Evolutionary conservation across 1,140 invertebrate species (phyloP).

Genomic region (Megalopta genalis): DNA sequence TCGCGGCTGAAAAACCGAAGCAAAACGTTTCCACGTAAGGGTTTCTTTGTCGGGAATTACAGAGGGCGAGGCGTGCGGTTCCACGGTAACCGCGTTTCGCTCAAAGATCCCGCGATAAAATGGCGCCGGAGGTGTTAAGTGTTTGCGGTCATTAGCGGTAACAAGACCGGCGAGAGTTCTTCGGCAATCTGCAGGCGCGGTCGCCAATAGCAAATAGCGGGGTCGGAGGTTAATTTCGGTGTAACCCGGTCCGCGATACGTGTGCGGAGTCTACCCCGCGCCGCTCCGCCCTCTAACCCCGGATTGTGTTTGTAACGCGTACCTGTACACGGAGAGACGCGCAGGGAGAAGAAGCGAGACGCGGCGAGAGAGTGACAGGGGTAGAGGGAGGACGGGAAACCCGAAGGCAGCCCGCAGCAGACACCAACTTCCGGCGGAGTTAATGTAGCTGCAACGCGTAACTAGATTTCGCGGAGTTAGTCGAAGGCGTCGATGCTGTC

Average conservation of each 20-base stretch:
- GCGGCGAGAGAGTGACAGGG: too few species aligned
- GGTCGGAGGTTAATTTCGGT: constrained; percentile 43
- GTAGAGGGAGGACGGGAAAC: too few species aligned
- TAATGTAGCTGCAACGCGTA: constrained; percentile 62
- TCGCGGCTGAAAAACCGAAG: background rate
- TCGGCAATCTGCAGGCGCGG: background rate
- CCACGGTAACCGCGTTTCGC: too few species aligned
- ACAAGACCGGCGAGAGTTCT: constrained; percentile 14
- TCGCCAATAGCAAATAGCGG: constrained; percentile 32
- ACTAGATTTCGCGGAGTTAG: constrained; percentile 61
- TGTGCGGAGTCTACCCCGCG: too few species aligned
- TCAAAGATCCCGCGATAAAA: too few species aligned
- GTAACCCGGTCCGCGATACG: constrained; percentile 13
- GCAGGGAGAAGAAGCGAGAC: too few species aligned
- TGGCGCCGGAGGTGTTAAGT: background rate
- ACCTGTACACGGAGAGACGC: too few species aligned
- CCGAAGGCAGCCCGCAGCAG: constrained; percentile 29
- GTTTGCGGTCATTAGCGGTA: background rate
- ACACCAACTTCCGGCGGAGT: constrained; percentile 61
- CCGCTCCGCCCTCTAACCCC: background rate
- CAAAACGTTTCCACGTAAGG: background rate
- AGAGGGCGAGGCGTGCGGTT: too few species aligned
- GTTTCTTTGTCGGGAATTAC: too few species aligned
- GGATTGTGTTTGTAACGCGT: background rate
- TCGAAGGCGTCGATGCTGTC: constrained; percentile 57